Base-by-base conservation (phyloP, 2,113 vertebrate genomes). In the Myrmecobius fasciatus region DNA sequence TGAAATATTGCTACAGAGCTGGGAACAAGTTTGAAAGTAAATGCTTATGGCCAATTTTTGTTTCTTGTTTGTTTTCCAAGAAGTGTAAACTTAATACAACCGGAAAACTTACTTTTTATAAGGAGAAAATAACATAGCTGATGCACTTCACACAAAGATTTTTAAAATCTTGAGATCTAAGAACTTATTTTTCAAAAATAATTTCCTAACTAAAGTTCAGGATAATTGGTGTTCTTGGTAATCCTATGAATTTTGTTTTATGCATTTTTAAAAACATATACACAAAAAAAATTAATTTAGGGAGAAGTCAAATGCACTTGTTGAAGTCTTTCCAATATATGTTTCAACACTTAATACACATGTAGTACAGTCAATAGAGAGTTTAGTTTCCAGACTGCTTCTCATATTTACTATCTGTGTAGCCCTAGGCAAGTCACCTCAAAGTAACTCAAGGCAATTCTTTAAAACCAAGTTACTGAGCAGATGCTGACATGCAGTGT, bases 41-140 rank as follows among this genome's bases (percentile, higher is more conserved):
- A 0, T 92, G 9, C 26, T 47, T 93, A 20, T 31, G 43, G 53
- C 92, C 67, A 89, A 95, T 25, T 36, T 36, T 54, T 83, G n/a
- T 43, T 83, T 83, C n/a, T 83, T 83, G 7, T 83, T 83, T 83
- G 67, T 93, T 83, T 91, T 93, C 94, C 90, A 94, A 93, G 83
- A 14, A 91, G 46, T 56, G 2, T 92, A 25, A 95, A 94, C 93
- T 95, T 5, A 26, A 92, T 83, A 83, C 22, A 83, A 83, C 17
- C 43, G 17, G 36, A 83, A 7, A 83, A 7, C 67, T 83, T 43
- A 83, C 36, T 43, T 83, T 43, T 24, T 24, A n/a, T 22, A 83
- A 83, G n/a, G 67, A 24, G 67, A 83, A 83, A 83, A 83, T 20
- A 83, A 17, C 36, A 22, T 22, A 43, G 20, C 36, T 17, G 6